Conservation (phyloP, 1,140 invertebrate species). For the Aphaenogaster ashmeadi region DNA sequence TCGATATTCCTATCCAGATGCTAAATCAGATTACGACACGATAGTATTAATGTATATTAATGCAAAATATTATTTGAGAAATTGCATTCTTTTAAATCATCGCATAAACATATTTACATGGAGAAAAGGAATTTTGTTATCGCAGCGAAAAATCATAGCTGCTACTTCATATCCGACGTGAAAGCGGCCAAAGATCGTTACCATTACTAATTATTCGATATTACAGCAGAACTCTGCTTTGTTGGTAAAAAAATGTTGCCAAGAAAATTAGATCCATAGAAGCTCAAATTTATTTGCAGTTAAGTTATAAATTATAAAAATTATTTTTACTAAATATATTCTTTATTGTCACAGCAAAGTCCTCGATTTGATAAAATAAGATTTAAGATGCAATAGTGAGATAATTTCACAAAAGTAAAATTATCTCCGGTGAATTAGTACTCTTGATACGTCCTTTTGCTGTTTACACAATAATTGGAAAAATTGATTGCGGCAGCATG, state of each 20-base stretch:
- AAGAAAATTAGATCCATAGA: background rate
- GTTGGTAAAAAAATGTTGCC: background rate
- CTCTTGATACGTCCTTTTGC: background rate
- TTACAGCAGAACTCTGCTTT: background rate
- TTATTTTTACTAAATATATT: background rate
- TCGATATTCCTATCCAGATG: background rate
- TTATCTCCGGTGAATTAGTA: background rate
- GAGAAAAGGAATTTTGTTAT: constrained; percentile 22
- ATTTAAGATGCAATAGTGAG: background rate
- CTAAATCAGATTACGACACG: background rate
- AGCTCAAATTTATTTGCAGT: background rate
- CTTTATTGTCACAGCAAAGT: background rate
- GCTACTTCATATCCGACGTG: background rate
- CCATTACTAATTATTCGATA: constrained; percentile 32
- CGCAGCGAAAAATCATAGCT: background rate
- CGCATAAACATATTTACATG: constrained; percentile 4
- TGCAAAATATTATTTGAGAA: background rate
- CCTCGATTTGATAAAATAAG: background rate
- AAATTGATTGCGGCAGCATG: background rate
- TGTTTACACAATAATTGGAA: background rate
- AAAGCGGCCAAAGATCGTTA: constrained; percentile 21
- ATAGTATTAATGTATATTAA: constrained; percentile 10
- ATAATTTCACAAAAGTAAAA: background rate
- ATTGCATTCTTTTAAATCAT: constrained; percentile 9
- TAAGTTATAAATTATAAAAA: background rate